Conservation (phyloP, 2,113 vertebrate genomes). For the Prietella phreatophila region DNA sequence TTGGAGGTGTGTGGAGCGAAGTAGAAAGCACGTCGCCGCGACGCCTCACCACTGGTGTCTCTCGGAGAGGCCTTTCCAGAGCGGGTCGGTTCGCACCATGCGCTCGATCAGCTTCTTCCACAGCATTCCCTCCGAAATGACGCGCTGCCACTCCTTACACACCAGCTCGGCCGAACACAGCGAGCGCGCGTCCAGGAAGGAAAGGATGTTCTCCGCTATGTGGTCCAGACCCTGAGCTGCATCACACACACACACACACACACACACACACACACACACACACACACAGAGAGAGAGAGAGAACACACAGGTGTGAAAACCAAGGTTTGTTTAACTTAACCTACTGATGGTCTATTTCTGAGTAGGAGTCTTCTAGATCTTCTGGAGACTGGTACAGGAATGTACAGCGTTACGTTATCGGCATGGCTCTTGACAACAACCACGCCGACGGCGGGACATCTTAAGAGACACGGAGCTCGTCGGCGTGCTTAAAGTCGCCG, state of each 20-base stretch:
- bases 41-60: conserved; percentile 93
- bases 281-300: background rate
- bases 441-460: too few species aligned
- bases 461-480: too few species aligned
- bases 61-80: conserved; percentile 97
- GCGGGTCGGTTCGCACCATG: conserved; percentile 96
- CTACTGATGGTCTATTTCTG: too few species aligned
- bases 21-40: background rate
- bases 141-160: conserved; percentile 97
- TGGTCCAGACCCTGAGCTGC: conserved; percentile 98
- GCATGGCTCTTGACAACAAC: too few species aligned
- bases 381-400: too few species aligned
- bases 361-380: too few species aligned
- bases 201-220: conserved; percentile 99
- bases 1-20: background rate
- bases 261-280: too few species aligned
- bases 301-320: background rate
- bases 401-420: too few species aligned
- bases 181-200: conserved; percentile 93
- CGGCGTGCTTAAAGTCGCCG: too few species aligned
- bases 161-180: conserved; percentile 96
- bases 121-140: conserved; percentile 97
- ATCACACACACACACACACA: conserved; percentile 17
- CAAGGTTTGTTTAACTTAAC: background rate
- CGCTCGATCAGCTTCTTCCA: conserved; percentile 98